These are phyloP conservation scores for Drosophila pseudoobscura DNA, from an alignment of 1,140 invertebrate genomes.

Conservation along the genomic window DNA sequence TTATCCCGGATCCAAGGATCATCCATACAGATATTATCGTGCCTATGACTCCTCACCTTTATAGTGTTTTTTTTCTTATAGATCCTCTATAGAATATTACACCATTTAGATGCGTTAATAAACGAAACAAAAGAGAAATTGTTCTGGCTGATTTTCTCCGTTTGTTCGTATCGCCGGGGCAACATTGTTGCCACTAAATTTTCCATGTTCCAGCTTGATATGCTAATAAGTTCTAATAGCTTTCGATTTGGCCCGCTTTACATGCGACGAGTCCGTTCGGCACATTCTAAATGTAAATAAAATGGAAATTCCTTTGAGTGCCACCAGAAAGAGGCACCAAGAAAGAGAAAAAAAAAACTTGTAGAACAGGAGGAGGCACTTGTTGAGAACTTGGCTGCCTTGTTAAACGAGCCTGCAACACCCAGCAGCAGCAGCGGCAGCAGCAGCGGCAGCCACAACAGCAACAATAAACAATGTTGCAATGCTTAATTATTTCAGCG, in stretches of 20 bases:
- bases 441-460: conserved; percentile 32
- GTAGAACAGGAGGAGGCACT: conserved; percentile 74
- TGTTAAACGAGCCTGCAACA: conserved; percentile 81
- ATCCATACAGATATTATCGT: too few species aligned
- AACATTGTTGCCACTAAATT: conserved; percentile 57
- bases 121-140: not conserved
- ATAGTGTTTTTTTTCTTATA: too few species aligned
- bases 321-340: conserved; percentile 21
- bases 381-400: conserved; percentile 78
- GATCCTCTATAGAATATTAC: too few species aligned
- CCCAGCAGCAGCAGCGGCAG: conserved; percentile 36
- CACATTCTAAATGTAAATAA: conserved; percentile 76
- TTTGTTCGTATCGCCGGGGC: conserved; percentile 19
- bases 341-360: conserved; percentile 62
- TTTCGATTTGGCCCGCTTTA: conserved; percentile 63
- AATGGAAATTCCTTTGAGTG: conserved; percentile 71
- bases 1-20: too few species aligned
- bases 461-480: conserved; percentile 80
- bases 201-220: conserved; percentile 38
- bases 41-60: too few species aligned
- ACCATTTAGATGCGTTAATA: conserved; percentile 32
- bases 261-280: conserved; percentile 49
- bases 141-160: not conserved
- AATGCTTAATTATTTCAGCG: conserved; percentile 82
- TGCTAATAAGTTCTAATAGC: conserved; percentile 73